Evolutionary conservation across 1,140 invertebrate genomes (phyloP).

Genomic region (Hermetia illucens): DNA sequence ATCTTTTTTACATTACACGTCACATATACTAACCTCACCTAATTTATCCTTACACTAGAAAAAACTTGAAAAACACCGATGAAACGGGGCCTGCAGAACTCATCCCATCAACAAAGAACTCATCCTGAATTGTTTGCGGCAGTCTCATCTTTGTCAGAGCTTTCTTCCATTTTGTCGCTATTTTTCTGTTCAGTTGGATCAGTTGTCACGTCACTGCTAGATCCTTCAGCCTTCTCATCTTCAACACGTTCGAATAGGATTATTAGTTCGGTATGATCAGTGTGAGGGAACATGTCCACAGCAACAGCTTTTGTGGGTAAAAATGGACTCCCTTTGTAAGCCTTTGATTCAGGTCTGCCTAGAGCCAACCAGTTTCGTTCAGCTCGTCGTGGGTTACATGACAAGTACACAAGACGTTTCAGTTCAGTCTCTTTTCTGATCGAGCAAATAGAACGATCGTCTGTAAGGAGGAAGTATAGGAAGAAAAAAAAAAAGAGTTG

Average conservation of each 20-base stretch:
- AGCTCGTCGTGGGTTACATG: slow-evolving; percentile 77
- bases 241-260: slow-evolving; percentile 60
- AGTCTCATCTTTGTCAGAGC: too few species aligned
- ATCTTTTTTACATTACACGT: too few species aligned
- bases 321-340: slow-evolving; percentile 67
- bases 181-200: too few species aligned
- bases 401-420: slow-evolving; percentile 74
- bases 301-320: slow-evolving; percentile 64
- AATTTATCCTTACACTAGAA: too few species aligned
- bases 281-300: slow-evolving; percentile 91
- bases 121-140: too few species aligned
- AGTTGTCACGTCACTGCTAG: too few species aligned
- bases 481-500: background rate
- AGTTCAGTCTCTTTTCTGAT: slow-evolving; percentile 61
- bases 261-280: slow-evolving; percentile 77
- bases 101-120: too few species aligned
- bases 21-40: too few species aligned
- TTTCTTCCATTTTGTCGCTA: too few species aligned
- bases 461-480: slow-evolving; percentile 32
- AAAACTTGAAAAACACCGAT: too few species aligned
- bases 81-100: too few species aligned
- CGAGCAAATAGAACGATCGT: slow-evolving; percentile 63
- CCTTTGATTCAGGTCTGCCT: slow-evolving; percentile 62
- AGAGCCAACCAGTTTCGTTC: slow-evolving; percentile 84
- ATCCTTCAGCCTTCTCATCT: too few species aligned